These are phyloP conservation scores for Platysteira castanea DNA, from an alignment of 2,113 vertebrate genomes.

Conservation along the genomic window DNA sequence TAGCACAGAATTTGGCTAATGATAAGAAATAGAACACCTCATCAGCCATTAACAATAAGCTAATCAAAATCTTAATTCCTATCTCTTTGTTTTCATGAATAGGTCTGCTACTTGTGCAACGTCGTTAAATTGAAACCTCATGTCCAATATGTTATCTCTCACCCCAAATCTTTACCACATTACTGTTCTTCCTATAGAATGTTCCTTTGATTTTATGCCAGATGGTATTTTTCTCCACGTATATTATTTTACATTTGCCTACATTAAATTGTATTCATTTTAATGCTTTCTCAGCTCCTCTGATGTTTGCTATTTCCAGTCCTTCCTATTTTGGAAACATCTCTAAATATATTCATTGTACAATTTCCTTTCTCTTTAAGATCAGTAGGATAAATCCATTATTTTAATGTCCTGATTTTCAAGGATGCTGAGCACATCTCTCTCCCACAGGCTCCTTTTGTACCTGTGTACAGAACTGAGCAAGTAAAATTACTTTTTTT, in stretches of 20 bases:
- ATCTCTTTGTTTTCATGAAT: not conserved
- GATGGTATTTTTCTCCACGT: conserved; percentile 43
- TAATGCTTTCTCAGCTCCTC: conserved; percentile 57
- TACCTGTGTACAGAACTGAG: not conserved
- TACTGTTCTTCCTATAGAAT: conserved; percentile 42
- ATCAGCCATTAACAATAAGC: not conserved
- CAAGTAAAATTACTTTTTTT: not conserved
- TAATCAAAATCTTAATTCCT: not conserved
- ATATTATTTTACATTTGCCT: conserved; percentile 63
- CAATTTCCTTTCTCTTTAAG: conserved; percentile 56
- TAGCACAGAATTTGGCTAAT: not conserved
- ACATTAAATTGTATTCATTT: conserved; percentile 65
- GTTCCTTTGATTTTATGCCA: conserved; percentile 54
- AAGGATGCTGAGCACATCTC: conserved; percentile 18
- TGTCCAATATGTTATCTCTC: conserved; percentile 36
- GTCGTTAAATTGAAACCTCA: conserved; percentile 31
- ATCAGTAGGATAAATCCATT: conserved; percentile 14
- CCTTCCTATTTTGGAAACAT: conserved; percentile 50
- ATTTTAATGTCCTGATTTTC: conserved; percentile 18
- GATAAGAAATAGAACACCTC: not conserved
- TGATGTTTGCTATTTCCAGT: conserved; percentile 44
- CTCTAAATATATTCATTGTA: conserved; percentile 52
- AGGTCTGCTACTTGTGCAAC: conserved; percentile 14
- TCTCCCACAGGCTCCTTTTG: not conserved
- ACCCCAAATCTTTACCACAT: conserved; percentile 34